These are phyloP conservation scores for Zeuzera pyrina DNA, from an alignment of 2,888 invertebrate species.

Conservation along the genomic window DNA sequence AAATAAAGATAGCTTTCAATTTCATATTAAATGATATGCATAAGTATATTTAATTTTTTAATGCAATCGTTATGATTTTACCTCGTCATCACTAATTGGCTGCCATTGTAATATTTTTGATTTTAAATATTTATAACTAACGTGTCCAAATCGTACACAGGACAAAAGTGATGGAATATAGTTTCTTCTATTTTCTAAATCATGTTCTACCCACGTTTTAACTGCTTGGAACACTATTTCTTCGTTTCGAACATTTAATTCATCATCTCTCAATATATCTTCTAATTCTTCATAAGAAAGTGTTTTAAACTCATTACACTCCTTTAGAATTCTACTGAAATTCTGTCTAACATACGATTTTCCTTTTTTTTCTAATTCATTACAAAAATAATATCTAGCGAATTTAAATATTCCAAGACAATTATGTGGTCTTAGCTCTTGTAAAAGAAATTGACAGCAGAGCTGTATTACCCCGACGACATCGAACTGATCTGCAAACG, in stretches of 20 bases:
- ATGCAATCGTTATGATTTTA: conserved; percentile 18
- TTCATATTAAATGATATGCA: background rate
- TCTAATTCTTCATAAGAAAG: conserved; percentile 75
- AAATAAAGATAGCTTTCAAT: background rate
- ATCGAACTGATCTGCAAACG: conserved; percentile 81
- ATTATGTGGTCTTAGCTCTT: conserved; percentile 77
- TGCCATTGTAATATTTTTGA: conserved; percentile 71
- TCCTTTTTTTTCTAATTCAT: conserved; percentile 75
- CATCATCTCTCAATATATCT: conserved; percentile 78
- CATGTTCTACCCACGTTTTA: conserved; percentile 79
- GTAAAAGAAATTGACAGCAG: conserved; percentile 78
- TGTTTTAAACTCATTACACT: conserved; percentile 76
- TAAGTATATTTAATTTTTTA: background rate
- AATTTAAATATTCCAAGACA: conserved; percentile 81
- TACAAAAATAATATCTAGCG: conserved; percentile 80
- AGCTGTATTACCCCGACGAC: conserved; percentile 80
- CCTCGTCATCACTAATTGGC: conserved; percentile 65
- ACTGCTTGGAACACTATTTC: conserved; percentile 83
- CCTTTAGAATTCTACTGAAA: conserved; percentile 74
- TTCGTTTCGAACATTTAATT: conserved; percentile 81
- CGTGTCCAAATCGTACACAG: conserved; percentile 78
- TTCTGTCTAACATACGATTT: conserved; percentile 72
- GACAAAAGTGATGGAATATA: conserved; percentile 74
- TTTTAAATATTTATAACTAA: conserved; percentile 73
- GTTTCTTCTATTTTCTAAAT: conserved; percentile 63